These are phyloP conservation scores for Atopsyche davidsoni DNA, from an alignment of 1,140 invertebrate species.

Conservation along the genomic window DNA sequence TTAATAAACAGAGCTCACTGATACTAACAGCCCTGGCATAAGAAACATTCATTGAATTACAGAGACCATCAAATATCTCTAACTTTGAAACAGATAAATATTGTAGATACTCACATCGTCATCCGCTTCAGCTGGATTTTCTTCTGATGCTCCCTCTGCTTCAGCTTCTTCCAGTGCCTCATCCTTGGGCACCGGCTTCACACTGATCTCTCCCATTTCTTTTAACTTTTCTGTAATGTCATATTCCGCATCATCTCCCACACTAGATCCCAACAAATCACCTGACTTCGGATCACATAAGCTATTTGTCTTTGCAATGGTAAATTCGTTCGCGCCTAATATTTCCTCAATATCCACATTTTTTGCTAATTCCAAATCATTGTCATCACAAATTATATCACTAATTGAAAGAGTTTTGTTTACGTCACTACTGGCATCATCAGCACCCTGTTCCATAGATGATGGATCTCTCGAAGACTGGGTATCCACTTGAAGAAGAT, in stretches of 20 bases:
- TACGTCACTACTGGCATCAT: not conserved
- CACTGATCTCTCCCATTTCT: slow-evolving; percentile 53
- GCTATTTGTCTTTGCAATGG: slow-evolving; percentile 34
- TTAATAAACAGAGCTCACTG: no score
- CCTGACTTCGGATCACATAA: slow-evolving; percentile 28
- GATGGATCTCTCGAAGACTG: not conserved
- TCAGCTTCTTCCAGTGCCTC: slow-evolving; percentile 22
- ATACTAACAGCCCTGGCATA: no score
- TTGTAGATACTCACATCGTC: slow-evolving; percentile 23
- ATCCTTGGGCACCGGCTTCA: slow-evolving; percentile 36
- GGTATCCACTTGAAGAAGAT: not conserved
- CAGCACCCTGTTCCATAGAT: not conserved
- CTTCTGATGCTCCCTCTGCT: slow-evolving; percentile 12
- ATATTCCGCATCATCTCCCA: slow-evolving; percentile 19
- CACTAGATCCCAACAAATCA: slow-evolving; percentile 34
- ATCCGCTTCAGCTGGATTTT: slow-evolving; percentile 18
- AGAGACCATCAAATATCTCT: no score
- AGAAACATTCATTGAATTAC: no score
- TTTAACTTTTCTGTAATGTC: slow-evolving; percentile 53
- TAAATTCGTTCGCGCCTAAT: slow-evolving; percentile 42
- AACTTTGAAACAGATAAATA: no score
- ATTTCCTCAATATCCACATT: slow-evolving; percentile 46
- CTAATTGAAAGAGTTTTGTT: slow-evolving; percentile 43
- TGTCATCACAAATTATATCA: slow-evolving; percentile 44
- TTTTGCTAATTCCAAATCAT: slow-evolving; percentile 42